Evolutionary conservation across 92 coral and sea anemone genomes (phyloP), one percentile per base, ranked within the genome.

Genomic region (Paramuricea clavata): DNA sequence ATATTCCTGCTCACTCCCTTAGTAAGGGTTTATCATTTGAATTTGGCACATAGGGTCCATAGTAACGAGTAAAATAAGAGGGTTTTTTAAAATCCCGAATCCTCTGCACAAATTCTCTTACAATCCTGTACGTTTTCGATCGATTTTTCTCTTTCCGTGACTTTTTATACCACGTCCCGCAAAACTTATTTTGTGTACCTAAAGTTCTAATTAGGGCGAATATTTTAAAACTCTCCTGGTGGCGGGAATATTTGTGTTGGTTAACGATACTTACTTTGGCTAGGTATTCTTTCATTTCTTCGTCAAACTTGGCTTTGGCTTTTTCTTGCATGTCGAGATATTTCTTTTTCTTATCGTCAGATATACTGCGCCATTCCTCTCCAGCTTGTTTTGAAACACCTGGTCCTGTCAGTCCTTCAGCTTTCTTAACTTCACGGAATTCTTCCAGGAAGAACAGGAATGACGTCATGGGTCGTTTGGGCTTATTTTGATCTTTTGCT

Each of bases 321-420:
- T 57, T 91, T 11, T 88, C 94, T 54, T 92, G 97, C 87, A 76
- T 39, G 76, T 76, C 78, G n/a, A 74, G 81, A 68, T 91, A 97
- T 56, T 93, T 89, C 83, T 90, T 76, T 54, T 94, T 97, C 0
- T 93, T 94, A 49, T 87, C 69, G 4, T 94, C 97, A 34, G 23
- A 70, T 97, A 97, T 97, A 31, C 22, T 49, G 67, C 99, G 93
- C 99, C 99, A 97, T 74, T 82, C 91, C 68, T 94, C 95, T 32
- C 99, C 99, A 22, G 99, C 99, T 57, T 93, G 83, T 0, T 93
- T 86, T 3, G 99, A 95, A 39, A 94, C 87, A 79, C 92, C 90
- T 44, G 92, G 93, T 42, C 94, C 95, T 8, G 84, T 86, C 22
- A 44, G 5, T 6, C 65, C 57, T 73, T 86, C 79, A 0, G 87